Evolutionary conservation across 1,140 invertebrate species (phyloP), one percentile per base, ranked within the genome.

Genomic region (Neodiprion pinetum): DNA sequence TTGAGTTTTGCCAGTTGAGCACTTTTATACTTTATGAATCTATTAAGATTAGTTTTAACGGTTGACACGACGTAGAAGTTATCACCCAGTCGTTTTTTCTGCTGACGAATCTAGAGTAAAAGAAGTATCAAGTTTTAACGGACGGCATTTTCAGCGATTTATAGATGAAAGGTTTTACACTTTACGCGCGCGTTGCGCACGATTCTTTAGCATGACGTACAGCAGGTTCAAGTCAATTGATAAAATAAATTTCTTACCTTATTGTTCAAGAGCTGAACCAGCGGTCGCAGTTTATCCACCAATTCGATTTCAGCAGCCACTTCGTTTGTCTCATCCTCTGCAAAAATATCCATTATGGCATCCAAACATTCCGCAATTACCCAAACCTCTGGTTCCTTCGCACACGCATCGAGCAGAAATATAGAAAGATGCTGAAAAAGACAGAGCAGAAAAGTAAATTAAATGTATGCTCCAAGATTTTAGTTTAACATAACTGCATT

Each of bases 291-390:
- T 79, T 90, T 92, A 14, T 90, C 88, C 47, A 93, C 88, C 65
- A 95, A 86, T 72, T 90, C 87, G 17, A 94, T 88, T 82, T 93
- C 90, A 66, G 85, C 83, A 0, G 93, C 91, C 74, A 94, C 86
- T 48, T 82, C 76, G 83, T 95, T 92, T 69, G 93, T 92, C 66
- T 94, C 91, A 82, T 96, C 94, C 84, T 95, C 94, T 2, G 93
- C 90, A 86, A 93, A 95, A 65, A 95, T 90, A 84, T 96, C 95
- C 86, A 95, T 93, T 70, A 95, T 80, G 12, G 92, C 91, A 83
- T 95, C 94, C 14, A 95, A 83, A 17, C 92, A 90, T 86, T 96
- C 95, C 40, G 94, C 93, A 12, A 92, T 85, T 0, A 94, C 90
- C 92, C 93, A 94, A 5, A 93, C 89, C 77, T 93, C 91, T 10